These are phyloP conservation scores for Drosophila simulans DNA, from an alignment of 1,140 invertebrate genomes.

Conservation along the genomic window DNA sequence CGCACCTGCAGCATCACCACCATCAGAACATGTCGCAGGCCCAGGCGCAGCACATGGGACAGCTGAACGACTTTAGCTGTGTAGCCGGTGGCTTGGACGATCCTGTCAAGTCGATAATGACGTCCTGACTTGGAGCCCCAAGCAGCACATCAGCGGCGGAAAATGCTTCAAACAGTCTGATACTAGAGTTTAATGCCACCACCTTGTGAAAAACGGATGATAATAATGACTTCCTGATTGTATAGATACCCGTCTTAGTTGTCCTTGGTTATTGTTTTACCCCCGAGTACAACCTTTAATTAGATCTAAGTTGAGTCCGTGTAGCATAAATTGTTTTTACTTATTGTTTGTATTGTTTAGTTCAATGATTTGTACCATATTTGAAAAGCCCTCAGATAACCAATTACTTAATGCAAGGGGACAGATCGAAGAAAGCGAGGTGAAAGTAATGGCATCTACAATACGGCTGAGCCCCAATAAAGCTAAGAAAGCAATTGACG, in stretches of 20 bases:
- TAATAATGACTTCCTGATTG: slow-evolving; percentile 52
- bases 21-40: slow-evolving; percentile 53
- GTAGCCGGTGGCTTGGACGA: slow-evolving; percentile 76
- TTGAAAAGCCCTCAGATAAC: slow-evolving; percentile 14
- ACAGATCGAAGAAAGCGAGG: slow-evolving; percentile 14
- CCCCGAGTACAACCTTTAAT: slow-evolving; percentile 31
- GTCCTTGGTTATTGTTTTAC: slow-evolving; percentile 43
- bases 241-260: slow-evolving; percentile 58
- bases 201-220: slow-evolving; percentile 61
- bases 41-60: slow-evolving; percentile 56
- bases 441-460: background rate
- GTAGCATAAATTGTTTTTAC: slow-evolving; percentile 71
- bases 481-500: slow-evolving; percentile 72
- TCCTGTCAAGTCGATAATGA: slow-evolving; percentile 83
- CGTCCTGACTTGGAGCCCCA: slow-evolving; percentile 76
- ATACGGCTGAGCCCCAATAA: slow-evolving; percentile 34
- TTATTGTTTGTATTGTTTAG: slow-evolving; percentile 70
- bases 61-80: slow-evolving; percentile 79
- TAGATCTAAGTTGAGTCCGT: slow-evolving; percentile 63
- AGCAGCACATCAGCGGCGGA: slow-evolving; percentile 14
- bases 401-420: slow-evolving; percentile 22
- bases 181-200: slow-evolving; percentile 80
- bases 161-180: slow-evolving; percentile 64
- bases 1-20: slow-evolving; percentile 67
- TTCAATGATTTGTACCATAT: slow-evolving; percentile 74